Evolutionary conservation across 2,797 vertebrate species (phyloP).

Genomic region (Capromys pilorides): DNA sequence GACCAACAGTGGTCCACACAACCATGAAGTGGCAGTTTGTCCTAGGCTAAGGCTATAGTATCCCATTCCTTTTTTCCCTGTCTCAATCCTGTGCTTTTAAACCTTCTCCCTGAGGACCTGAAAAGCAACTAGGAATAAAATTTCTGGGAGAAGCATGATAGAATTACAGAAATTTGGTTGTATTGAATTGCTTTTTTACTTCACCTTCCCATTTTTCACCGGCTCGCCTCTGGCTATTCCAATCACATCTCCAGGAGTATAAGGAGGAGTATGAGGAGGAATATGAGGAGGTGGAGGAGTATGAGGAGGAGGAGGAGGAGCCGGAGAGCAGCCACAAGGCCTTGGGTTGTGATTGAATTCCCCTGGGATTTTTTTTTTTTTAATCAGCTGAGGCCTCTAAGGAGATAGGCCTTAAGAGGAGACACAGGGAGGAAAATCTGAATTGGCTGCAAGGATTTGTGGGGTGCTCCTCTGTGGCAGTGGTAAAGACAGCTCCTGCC

Average conservation of each 20-base stretch:
- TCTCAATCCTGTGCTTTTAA: neutral
- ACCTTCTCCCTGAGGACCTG: neutral
- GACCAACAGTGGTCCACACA: too few relatives aligned
- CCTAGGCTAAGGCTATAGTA: neutral
- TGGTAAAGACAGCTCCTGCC: neutral
- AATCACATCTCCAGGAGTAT: neutral
- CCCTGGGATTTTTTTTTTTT: slow-evolving; percentile 47
- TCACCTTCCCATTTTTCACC: neutral
- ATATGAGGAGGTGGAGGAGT: too few relatives aligned
- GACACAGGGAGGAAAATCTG: slow-evolving; percentile 43
- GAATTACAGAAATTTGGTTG: neutral
- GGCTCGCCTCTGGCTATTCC: neutral
- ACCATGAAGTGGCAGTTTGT: neutral
- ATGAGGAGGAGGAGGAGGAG: too few relatives aligned
- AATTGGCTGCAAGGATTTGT: slow-evolving; percentile 63
- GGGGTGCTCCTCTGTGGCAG: neutral
- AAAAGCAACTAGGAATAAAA: neutral
- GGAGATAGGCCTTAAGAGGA: slow-evolving; percentile 63
- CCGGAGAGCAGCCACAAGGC: neutral
- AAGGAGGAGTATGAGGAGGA: too few relatives aligned
- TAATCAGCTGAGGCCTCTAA: slow-evolving; percentile 22
- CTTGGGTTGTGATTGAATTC: slow-evolving; percentile 5
- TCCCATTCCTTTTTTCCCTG: neutral
- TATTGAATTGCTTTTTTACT: neutral
- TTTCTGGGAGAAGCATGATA: neutral